phyloP scores from a whole-genome alignment of 2,113 vertebrate species.

The Phylloscopus trochilus region DNA sequence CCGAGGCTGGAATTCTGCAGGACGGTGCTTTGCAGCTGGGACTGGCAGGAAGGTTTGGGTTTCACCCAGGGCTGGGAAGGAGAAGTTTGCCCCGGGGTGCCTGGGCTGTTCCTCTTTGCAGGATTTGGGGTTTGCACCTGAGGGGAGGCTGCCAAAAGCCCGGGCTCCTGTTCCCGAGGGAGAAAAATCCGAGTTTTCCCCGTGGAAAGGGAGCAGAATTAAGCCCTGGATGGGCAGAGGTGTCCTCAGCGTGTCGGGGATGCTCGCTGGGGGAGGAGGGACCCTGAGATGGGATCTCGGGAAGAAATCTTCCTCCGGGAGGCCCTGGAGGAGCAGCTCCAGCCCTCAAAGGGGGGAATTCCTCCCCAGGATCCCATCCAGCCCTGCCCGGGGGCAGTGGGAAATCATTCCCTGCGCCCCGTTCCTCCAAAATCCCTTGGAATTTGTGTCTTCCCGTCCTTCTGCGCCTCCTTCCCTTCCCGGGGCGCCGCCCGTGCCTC shows the following conservation, averaged over 20 bases:
- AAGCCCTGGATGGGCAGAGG: not conserved
- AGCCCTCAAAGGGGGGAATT: too few relatives aligned
- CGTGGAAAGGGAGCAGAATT: not conserved
- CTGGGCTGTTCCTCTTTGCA: not conserved
- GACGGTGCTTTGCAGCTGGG: not conserved
- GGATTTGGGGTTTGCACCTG: not conserved
- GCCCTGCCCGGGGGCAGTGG: too few relatives aligned
- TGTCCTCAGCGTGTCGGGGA: not conserved
- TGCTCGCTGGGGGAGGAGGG: not conserved
- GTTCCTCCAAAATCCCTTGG: too few relatives aligned
- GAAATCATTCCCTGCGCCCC: too few relatives aligned
- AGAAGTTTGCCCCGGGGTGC: not conserved
- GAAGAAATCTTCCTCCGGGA: not conserved
- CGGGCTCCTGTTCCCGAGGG: not conserved
- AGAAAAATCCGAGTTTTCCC: not conserved
- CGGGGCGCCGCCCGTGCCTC: too few relatives aligned
- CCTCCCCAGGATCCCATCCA: too few relatives aligned
- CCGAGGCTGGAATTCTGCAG: not conserved
- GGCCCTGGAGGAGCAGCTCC: too few relatives aligned
- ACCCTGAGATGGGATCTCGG: not conserved
- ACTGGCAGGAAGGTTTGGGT: not conserved
- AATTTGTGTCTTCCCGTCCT: too few relatives aligned
- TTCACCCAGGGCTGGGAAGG: not conserved
- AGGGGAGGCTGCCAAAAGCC: not conserved
- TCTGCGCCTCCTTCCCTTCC: too few relatives aligned